Percentiles rank a stretch among this genome's conserved stretches.
phyloP scores from a whole-genome alignment of 1,140 invertebrate species.

The Drosophila ananassae region DNA sequence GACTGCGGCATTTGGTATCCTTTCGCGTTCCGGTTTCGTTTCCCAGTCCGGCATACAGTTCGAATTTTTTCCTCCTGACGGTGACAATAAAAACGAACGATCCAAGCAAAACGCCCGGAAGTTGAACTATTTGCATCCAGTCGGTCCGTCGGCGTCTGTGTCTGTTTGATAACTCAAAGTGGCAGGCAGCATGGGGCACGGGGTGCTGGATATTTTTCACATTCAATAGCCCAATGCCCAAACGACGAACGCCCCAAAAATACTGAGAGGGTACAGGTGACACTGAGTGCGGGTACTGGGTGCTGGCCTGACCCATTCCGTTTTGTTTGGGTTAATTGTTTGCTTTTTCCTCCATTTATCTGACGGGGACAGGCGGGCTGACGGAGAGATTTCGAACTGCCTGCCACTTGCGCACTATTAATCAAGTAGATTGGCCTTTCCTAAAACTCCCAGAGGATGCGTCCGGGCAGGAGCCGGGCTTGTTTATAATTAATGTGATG shows the following conservation, averaged over 20 bases:
- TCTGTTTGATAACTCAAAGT: conserved; percentile 48
- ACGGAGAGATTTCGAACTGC: conserved; percentile 59
- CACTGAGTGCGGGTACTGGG: conserved; percentile 1
- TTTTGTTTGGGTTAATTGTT: conserved; percentile 71
- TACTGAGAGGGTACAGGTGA: conserved; percentile 51
- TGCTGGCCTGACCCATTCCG: neutral
- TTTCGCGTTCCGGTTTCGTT: conserved; percentile 45
- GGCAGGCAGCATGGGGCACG: neutral
- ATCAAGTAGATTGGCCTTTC: conserved; percentile 70
- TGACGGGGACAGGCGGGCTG: conserved; percentile 47
- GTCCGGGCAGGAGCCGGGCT: conserved; percentile 24
- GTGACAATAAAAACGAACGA: conserved; percentile 70
- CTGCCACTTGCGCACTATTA: conserved; percentile 71
- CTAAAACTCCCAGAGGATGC: conserved; percentile 21
- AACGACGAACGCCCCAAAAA: neutral
- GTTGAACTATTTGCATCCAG: conserved; percentile 62
- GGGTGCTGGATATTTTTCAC: neutral
- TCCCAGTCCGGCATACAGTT: conserved; percentile 27
- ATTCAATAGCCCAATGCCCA: neutral
- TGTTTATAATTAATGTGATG: conserved; percentile 79
- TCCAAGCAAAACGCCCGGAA: conserved; percentile 51
- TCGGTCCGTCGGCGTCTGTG: conserved; percentile 12
- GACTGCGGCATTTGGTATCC: conserved; percentile 54
- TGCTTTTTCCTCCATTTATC: conserved; percentile 70
- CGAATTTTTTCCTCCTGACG: conserved; percentile 40